Percentiles rank a stretch among this genome's conserved stretches.
These are phyloP conservation scores for Salmo trutta DNA, from an alignment of 2,797 vertebrate species.

Conservation along the genomic window DNA sequence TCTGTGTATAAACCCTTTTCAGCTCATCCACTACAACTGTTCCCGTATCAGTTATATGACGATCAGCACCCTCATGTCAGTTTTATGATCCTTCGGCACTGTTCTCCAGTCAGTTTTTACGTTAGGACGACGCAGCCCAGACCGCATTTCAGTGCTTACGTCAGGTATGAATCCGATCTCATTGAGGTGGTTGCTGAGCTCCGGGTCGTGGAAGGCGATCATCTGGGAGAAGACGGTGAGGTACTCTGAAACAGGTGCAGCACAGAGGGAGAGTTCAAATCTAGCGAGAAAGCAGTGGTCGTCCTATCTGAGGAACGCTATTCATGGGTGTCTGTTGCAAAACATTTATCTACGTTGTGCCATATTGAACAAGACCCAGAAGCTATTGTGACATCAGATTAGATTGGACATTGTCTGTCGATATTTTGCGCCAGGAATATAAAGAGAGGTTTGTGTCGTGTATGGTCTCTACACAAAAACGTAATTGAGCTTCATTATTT, in stretches of 20 bases:
- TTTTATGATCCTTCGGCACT: too few species aligned
- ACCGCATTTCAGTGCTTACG: conserved; percentile 78
- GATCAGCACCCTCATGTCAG: too few species aligned
- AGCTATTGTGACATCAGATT: background rate
- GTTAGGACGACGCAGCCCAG: background rate
- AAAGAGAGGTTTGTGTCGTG: background rate
- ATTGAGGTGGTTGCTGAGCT: conserved; percentile 97
- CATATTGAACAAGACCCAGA: background rate
- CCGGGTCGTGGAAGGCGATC: conserved; percentile 98
- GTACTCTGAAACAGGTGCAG: conserved; percentile 82
- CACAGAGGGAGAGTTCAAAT: conserved; percentile 1
- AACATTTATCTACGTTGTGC: background rate
- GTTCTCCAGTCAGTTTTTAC: background rate
- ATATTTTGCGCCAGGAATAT: background rate
- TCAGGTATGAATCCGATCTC: conserved; percentile 99
- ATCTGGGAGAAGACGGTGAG: conserved; percentile 98
- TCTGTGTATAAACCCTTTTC: too few species aligned
- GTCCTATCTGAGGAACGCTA: background rate
- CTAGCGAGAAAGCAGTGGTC: background rate
- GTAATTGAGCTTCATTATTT: background rate
- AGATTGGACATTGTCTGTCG: background rate
- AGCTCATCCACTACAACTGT: too few species aligned
- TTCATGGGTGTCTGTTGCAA: background rate
- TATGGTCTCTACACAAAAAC: background rate
- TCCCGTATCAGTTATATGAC: too few species aligned